Conservation (phyloP, 2,113 vertebrate genomes). For the Ibidorhyncha struthersii region DNA sequence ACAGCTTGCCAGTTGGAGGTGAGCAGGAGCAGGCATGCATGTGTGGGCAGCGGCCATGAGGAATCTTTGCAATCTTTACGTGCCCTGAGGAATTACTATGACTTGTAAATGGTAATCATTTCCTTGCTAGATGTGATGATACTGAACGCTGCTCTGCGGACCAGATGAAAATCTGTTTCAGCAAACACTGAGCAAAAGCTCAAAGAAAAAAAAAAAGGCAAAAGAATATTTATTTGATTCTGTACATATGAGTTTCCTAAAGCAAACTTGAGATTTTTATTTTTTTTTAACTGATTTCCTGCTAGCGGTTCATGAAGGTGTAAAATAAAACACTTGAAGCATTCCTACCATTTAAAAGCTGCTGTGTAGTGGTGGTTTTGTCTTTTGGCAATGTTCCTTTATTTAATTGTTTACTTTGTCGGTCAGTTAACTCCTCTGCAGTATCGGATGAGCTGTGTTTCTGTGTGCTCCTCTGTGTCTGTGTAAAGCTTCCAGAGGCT, state of each 20-base stretch:
- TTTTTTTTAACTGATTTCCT: background rate
- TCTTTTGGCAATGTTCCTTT: background rate
- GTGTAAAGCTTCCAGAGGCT: background rate
- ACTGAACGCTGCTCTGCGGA: background rate
- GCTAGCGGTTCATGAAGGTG: background rate
- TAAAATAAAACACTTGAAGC: background rate
- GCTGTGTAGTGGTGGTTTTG: background rate
- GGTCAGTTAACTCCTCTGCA: background rate
- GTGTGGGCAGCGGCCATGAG: background rate
- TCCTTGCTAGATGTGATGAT: background rate
- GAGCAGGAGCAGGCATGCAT: background rate
- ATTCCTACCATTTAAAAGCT: background rate
- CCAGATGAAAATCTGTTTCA: background rate
- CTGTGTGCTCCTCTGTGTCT: background rate
- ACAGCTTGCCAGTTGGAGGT: background rate
- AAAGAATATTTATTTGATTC: background rate
- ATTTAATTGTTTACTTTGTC: background rate
- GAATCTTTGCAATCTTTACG: background rate
- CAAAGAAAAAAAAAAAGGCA: too few species aligned
- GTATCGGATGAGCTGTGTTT: background rate
- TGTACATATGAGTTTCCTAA: background rate
- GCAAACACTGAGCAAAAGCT: background rate
- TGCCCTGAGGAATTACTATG: background rate
- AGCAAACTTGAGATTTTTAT: background rate
- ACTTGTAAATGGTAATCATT: background rate